Conservation (phyloP, 2,888 invertebrate genomes). For the Ypsolopha sequella region DNA sequence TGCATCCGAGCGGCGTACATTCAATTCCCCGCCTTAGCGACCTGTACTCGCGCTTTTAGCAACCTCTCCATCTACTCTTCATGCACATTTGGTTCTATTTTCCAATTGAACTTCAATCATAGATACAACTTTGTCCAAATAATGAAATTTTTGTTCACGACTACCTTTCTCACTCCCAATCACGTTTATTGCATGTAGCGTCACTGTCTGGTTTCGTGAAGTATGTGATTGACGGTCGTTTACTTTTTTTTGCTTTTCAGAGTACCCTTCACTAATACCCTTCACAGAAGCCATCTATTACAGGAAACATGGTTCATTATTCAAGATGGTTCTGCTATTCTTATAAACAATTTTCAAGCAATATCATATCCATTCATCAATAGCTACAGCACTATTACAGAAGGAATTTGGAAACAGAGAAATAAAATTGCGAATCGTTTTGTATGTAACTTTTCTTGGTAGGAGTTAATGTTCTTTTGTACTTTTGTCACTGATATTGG, state of each 20-base stretch:
- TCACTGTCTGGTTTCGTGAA: background rate
- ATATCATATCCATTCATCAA: too few relatives aligned
- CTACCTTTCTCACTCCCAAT: background rate
- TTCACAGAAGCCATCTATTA: too few relatives aligned
- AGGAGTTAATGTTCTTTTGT: too few relatives aligned
- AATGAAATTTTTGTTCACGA: background rate
- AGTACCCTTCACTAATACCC: background rate
- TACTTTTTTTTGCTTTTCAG: background rate
- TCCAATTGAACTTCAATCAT: background rate
- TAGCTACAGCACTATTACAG: too few relatives aligned
- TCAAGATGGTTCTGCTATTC: too few relatives aligned
- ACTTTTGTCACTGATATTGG: too few relatives aligned
- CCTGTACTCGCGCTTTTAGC: conserved; percentile 5
- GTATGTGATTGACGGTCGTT: background rate
- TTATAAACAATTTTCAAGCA: too few relatives aligned
- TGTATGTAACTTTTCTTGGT: too few relatives aligned
- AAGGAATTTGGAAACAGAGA: too few relatives aligned
- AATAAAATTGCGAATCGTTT: too few relatives aligned
- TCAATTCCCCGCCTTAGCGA: conserved; percentile 49
- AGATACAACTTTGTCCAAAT: background rate
- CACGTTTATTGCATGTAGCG: background rate
- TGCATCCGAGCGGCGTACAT: conserved; percentile 30
- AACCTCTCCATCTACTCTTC: background rate
- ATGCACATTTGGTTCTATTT: background rate
- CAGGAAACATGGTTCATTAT: too few relatives aligned